These are phyloP conservation scores for Seira musarum DNA, from an alignment of 2,888 invertebrate genomes.

Conservation along the genomic window DNA sequence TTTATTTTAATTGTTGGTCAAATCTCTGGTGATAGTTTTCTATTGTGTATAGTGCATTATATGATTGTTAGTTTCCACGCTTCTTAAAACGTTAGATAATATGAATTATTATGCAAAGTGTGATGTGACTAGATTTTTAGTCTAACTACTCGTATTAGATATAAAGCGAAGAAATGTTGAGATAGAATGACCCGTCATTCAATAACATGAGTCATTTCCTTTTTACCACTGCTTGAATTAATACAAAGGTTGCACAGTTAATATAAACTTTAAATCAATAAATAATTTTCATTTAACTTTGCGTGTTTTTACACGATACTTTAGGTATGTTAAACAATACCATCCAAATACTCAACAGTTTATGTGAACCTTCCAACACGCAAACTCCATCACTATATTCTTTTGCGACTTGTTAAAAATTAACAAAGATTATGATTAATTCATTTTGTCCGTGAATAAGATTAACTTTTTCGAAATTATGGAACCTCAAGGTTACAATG, in stretches of 20 bases:
- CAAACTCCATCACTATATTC: neutral
- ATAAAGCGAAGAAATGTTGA: neutral
- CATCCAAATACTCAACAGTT: neutral
- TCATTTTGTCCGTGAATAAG: no score
- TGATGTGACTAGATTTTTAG: conserved; percentile 51
- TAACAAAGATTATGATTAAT: no score
- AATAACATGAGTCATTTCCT: neutral
- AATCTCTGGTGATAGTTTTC: no score
- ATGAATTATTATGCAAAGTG: neutral
- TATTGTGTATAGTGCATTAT: neutral
- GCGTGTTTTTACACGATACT: neutral
- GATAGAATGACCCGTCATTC: neutral
- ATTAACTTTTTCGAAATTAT: no score
- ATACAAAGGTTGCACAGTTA: neutral
- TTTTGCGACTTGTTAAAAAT: neutral
- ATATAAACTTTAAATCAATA: neutral
- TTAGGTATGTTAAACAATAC: neutral
- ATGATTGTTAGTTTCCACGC: neutral
- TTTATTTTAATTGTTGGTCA: no score
- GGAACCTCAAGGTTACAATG: no score
- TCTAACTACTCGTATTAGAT: conserved; percentile 19
- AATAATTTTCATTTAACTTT: neutral
- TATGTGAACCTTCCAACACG: neutral
- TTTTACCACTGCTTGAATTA: neutral
- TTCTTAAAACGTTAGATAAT: neutral